Evolutionary conservation across 92 coral and sea anemone genomes (phyloP), one percentile per base, ranked within the genome.

Genomic region (Phenganax marumi): DNA sequence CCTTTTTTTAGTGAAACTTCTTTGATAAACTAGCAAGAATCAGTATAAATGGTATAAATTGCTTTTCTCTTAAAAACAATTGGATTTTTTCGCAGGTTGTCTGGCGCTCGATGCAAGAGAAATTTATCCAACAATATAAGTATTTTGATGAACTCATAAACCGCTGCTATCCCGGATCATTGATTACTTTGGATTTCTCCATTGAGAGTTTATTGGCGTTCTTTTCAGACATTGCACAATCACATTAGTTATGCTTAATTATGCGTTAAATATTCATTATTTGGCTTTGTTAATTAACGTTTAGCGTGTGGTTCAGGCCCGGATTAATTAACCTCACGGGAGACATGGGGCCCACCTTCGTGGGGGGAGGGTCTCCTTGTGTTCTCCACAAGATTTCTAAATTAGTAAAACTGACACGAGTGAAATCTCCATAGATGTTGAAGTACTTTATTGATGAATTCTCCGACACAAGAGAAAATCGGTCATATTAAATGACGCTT

Each of bases 161-260:
- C 79, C 95, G 97, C n/a, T 96, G 99, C 70, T 96, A 92, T 58
- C 97, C 99, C 12, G 99, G 96, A 4, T 96, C 99, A 9, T 89
- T 89, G 99, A 96, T 96, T 55, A 91, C 91, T 17, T 75, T 96
- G 18, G 99, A 96, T 80, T 93, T 92, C 54, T 91, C 92, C 33
- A 96, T 92, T 43, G 88, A 96, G 5, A 97, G 90, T 56, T 85
- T 96, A 46, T 81, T 96, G 60, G 52, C 84, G 50, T 91, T 75
- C 81, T 96, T 96, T 88, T 96, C 99, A 0, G 93, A 86, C 77
- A 96, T 96, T 61, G 99, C 99, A 47, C 91, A 91, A 52, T 90
- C 96, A 11, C 99, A 96, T 70, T 96, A 81, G 90, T 54, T 48
- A 54, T 21, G 55, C 12, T 56, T 23, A 63, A 39, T 46, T 43